These are phyloP conservation scores for Tillus elongatus DNA, from an alignment of 2,888 invertebrate species.

Conservation along the genomic window DNA sequence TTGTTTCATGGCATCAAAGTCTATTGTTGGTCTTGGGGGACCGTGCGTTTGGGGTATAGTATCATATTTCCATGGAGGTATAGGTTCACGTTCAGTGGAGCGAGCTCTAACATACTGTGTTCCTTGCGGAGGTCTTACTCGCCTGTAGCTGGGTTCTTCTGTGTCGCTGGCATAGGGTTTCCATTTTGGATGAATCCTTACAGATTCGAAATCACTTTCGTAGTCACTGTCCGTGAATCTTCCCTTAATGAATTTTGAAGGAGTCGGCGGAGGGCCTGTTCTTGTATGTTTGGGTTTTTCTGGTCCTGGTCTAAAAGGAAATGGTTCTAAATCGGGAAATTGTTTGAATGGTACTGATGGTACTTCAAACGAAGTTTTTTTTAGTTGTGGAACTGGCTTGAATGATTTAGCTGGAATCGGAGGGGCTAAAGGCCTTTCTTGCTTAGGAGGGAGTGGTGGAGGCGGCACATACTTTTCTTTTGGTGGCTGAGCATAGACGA, in stretches of 20 bases:
- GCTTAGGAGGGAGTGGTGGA: constrained; percentile 41
- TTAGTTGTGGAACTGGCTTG: constrained; percentile 28
- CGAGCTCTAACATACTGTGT: constrained; percentile 44
- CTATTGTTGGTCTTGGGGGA: constrained; percentile 37
- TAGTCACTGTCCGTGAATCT: constrained; percentile 56
- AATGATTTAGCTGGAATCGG: constrained; percentile 37
- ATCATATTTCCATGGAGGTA: constrained; percentile 49
- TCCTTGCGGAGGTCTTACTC: constrained; percentile 46
- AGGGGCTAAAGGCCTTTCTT: constrained; percentile 40
- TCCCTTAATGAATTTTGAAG: constrained; percentile 49
- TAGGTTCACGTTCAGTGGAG: constrained; percentile 48
- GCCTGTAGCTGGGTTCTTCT: constrained; percentile 51
- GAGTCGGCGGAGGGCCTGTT: constrained; percentile 48
- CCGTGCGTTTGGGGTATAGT: constrained; percentile 40
- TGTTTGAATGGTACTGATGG: constrained; percentile 37
- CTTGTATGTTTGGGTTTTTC: constrained; percentile 38
- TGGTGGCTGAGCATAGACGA: constrained; percentile 52
- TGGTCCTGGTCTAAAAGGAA: constrained; percentile 44
- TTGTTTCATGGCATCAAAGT: constrained; percentile 31
- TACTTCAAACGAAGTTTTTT: constrained; percentile 26
- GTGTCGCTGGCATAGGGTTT: constrained; percentile 55
- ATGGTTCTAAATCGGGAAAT: constrained; percentile 44
- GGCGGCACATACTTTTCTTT: constrained; percentile 37
- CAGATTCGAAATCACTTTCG: constrained; percentile 54
- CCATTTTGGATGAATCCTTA: constrained; percentile 46